Evolutionary conservation across 2,797 vertebrate genomes (phyloP).

Genomic region (Botia almorhae): DNA sequence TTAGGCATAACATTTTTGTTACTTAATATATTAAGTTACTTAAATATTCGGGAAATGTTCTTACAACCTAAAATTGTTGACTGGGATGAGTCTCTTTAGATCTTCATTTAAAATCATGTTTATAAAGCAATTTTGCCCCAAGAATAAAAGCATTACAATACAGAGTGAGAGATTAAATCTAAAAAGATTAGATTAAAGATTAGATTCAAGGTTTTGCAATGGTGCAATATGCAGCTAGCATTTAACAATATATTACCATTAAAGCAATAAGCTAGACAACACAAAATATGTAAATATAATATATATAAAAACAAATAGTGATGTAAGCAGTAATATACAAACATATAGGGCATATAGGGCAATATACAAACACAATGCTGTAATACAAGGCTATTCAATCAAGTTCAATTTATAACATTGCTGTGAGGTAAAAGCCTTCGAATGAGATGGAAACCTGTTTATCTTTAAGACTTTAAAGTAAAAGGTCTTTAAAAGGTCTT

Average conservation of each 20-base stretch:
- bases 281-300: too few relatives aligned
- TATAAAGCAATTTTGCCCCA: constrained; percentile 1
- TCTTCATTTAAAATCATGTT: constrained; percentile 29
- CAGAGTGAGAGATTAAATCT: neutral
- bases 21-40: too few relatives aligned
- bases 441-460: constrained; percentile 6
- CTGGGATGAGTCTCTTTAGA: neutral
- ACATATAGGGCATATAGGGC: too few relatives aligned
- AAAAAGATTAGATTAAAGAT: constrained; percentile 8
- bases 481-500: constrained; percentile 13
- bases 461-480: constrained; percentile 5
- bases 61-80: too few relatives aligned
- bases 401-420: neutral
- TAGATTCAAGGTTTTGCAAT: neutral
- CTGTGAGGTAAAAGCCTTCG: neutral
- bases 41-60: too few relatives aligned
- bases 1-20: too few relatives aligned
- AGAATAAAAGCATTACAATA: neutral
- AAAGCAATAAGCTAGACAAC: too few relatives aligned
- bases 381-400: neutral
- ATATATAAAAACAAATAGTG: neutral
- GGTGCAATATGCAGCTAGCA: neutral
- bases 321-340: neutral
- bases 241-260: neutral
- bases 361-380: neutral